phyloP scores from a whole-genome alignment of 1,140 invertebrate species.

The Brachionus plicatilis region DNA sequence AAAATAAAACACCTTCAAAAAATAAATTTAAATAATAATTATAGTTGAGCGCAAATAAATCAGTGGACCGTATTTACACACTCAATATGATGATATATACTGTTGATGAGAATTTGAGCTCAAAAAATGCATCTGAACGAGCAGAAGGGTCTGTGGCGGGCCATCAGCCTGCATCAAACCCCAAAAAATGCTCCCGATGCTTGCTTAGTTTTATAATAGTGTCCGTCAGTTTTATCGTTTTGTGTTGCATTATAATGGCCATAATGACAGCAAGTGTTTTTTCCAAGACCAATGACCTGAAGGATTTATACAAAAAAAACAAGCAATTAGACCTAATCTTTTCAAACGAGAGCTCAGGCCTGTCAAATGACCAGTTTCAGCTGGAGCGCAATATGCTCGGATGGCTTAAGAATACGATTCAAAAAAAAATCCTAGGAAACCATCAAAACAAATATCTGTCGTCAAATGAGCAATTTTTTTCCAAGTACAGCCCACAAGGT shows the following conservation, averaged over 20 bases:
- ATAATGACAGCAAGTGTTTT: conserved; percentile 6
- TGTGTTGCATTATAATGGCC: not conserved
- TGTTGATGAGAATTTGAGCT: not conserved
- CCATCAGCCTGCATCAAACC: not conserved
- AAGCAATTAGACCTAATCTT: not conserved
- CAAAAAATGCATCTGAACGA: not conserved
- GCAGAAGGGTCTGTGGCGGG: not conserved
- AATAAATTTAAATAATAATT: not conserved
- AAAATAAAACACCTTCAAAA: not conserved
- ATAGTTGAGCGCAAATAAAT: not conserved
- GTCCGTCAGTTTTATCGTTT: not conserved
- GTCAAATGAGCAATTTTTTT: not conserved
- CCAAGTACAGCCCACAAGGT: not conserved
- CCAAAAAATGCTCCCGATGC: not conserved
- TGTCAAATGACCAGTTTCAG: not conserved
- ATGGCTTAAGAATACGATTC: conserved; percentile 13
- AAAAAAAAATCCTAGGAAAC: not conserved
- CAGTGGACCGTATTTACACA: not conserved
- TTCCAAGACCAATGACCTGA: not conserved
- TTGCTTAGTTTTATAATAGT: not conserved
- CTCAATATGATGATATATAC: not conserved
- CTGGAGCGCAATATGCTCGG: conserved; percentile 27
- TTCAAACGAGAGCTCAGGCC: not conserved
- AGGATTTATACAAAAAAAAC: not conserved
- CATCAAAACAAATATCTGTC: not conserved